Evolutionary conservation across 2,888 invertebrate species (phyloP).

Genomic region (Monoplex corrugatus): DNA sequence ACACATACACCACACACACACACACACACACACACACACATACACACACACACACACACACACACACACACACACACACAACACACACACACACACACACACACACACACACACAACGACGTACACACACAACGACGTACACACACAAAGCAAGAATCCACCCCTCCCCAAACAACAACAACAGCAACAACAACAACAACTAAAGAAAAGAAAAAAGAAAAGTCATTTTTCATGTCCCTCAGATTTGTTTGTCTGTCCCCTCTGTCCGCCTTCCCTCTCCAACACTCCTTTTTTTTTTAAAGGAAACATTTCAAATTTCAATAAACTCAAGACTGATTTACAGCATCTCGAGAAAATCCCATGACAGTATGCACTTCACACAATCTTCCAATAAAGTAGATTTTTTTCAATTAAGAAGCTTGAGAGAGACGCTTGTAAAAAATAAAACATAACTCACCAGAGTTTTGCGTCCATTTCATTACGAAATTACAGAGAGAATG

Average conservation of each 20-base stretch:
- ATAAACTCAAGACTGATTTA: no score
- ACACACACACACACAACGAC: not conserved
- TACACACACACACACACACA: not conserved
- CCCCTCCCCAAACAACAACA: not conserved
- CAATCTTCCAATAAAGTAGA: no score
- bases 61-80: not conserved
- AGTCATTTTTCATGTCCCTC: not conserved
- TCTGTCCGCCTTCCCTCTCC: not conserved
- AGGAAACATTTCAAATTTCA: no score
- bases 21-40: conserved; percentile 32
- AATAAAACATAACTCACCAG: conserved; percentile 1
- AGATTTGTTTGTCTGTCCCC: not conserved
- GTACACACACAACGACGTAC: not conserved
- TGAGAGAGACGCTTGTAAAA: no score
- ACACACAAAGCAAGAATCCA: not conserved
- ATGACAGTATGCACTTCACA: no score
- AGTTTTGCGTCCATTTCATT: not conserved
- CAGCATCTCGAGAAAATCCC: no score
- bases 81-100: not conserved
- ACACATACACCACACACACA: conserved; percentile 15
- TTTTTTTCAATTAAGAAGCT: no score
- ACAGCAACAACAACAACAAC: not conserved
- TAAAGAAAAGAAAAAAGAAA: not conserved
- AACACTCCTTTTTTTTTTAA: no score
- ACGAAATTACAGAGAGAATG: no score